Evolutionary conservation across 2,888 invertebrate genomes (phyloP).

Genomic region (Panopea generosa): DNA sequence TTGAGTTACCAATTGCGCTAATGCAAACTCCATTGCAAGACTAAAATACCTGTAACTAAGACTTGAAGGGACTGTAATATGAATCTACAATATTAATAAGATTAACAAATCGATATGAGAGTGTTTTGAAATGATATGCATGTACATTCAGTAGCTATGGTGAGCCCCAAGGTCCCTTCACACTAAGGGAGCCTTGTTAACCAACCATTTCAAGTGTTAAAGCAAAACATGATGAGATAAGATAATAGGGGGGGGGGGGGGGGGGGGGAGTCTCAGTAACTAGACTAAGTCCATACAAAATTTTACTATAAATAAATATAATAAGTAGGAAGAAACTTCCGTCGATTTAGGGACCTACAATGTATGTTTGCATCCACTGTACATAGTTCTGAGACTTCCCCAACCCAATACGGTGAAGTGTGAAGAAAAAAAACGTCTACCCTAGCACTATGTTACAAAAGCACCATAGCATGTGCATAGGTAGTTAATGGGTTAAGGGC

Average conservation of each 20-base stretch:
- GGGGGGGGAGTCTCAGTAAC: slow-evolving; percentile 5
- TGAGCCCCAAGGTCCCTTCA: slow-evolving; percentile 17
- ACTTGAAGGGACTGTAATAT: slow-evolving; percentile 2
- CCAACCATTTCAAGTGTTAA: slow-evolving; percentile 9
- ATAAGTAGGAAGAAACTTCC: too few species aligned
- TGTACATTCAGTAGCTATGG: slow-evolving; percentile 15
- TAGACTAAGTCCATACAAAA: slow-evolving; percentile 8
- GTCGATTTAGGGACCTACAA: too few species aligned
- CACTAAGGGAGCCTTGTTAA: slow-evolving; percentile 20
- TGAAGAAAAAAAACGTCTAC: slow-evolving; percentile 5
- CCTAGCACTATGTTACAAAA: slow-evolving; percentile 6
- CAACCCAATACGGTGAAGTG: slow-evolving; percentile 14
- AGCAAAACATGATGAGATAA: neutral
- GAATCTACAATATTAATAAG: slow-evolving; percentile 12
- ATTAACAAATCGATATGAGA: slow-evolving; percentile 1
- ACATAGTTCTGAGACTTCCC: slow-evolving; percentile 16
- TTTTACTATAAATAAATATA: slow-evolving; percentile 5
- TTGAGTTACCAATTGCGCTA: too few species aligned
- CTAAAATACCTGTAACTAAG: too few species aligned
- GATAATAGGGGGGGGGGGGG: neutral
- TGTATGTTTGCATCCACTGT: too few species aligned
- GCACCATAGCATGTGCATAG: slow-evolving; percentile 20
- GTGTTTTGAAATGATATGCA: slow-evolving; percentile 7
- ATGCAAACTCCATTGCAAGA: too few species aligned
- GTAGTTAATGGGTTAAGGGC: slow-evolving; percentile 15